These are phyloP conservation scores for Drosophila varians DNA, from an alignment of 1,140 invertebrate species.

Conservation along the genomic window DNA sequence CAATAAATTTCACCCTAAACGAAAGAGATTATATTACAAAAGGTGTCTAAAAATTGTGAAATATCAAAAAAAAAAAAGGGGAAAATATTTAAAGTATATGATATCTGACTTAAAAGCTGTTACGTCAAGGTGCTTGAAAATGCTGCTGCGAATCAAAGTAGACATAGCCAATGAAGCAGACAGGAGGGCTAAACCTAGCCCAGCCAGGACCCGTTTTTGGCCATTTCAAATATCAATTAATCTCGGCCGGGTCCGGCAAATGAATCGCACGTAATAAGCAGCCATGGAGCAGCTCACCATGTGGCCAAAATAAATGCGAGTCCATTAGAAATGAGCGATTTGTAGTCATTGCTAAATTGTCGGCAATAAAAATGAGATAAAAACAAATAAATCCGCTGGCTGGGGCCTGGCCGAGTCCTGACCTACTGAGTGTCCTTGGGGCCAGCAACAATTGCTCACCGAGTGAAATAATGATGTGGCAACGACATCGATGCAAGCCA, in stretches of 20 bases:
- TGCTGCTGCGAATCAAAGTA: neutral
- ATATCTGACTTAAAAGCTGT: too few species aligned
- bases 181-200: neutral
- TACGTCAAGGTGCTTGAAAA: too few species aligned
- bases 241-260: slow-evolving; percentile 8
- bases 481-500: slow-evolving; percentile 52
- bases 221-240: slow-evolving; percentile 54
- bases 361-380: slow-evolving; percentile 62
- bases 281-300: slow-evolving; percentile 13
- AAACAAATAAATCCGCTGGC: slow-evolving; percentile 47
- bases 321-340: slow-evolving; percentile 66
- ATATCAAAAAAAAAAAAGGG: too few species aligned
- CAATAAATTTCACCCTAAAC: too few species aligned
- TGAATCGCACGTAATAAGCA: slow-evolving; percentile 43
- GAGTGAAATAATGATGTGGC: slow-evolving; percentile 63
- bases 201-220: neutral
- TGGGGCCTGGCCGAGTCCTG: neutral
- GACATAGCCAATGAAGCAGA: neutral
- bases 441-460: slow-evolving; percentile 54
- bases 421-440: slow-evolving; percentile 28
- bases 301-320: slow-evolving; percentile 44
- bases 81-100: neutral
- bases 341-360: slow-evolving; percentile 62
- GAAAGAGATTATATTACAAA: too few species aligned
- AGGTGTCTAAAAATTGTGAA: too few species aligned